Evolutionary conservation across 2,113 vertebrate genomes (phyloP).

Genomic region (Propithecus coquereli): DNA sequence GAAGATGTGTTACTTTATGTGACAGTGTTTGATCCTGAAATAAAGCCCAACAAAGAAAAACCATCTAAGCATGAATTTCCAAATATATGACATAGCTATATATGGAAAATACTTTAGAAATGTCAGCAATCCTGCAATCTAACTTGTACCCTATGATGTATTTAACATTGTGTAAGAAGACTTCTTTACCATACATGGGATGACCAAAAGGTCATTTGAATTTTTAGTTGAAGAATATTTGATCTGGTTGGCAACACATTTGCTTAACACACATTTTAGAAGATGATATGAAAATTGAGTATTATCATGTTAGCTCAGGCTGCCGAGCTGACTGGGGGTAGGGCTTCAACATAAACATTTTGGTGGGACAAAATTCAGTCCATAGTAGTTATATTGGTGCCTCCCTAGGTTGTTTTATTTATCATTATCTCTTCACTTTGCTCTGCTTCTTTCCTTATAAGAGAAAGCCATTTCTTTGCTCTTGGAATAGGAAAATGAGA

Average conservation of each 20-base stretch:
- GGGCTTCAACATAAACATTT: background rate
- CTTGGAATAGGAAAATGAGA: background rate
- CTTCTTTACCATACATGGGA: background rate
- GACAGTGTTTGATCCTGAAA: slow-evolving; percentile 34
- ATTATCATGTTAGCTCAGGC: background rate
- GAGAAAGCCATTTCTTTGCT: background rate
- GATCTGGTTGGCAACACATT: background rate
- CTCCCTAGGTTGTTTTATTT: background rate
- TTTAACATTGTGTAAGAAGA: background rate
- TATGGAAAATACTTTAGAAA: background rate
- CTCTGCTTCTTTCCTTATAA: background rate
- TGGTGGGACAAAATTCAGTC: background rate
- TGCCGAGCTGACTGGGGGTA: background rate
- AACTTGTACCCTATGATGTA: background rate
- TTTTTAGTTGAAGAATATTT: slow-evolving; percentile 48
- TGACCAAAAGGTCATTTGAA: background rate
- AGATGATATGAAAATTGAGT: background rate
- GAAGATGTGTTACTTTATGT: background rate
- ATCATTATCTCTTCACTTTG: background rate
- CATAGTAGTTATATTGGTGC: background rate
- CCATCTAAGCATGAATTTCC: background rate
- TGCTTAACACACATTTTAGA: background rate
- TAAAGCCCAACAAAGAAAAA: background rate
- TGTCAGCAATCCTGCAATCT: background rate
- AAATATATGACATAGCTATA: background rate